These are phyloP conservation scores for Parnassius orleans DNA, from an alignment of 2,888 invertebrate genomes.

Conservation along the genomic window DNA sequence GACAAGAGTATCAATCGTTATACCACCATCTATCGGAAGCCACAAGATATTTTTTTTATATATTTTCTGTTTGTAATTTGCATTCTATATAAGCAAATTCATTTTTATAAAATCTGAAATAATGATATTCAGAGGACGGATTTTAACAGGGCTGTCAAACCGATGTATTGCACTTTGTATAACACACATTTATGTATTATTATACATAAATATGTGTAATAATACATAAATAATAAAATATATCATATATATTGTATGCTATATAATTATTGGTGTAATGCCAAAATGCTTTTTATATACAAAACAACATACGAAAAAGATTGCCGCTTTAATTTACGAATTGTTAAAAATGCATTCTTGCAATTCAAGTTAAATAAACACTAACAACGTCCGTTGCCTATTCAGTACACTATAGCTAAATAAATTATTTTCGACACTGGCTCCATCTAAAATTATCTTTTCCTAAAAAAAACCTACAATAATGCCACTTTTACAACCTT, in stretches of 20 bases:
- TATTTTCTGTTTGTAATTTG: too few species aligned
- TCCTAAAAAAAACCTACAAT: slow-evolving; percentile 1
- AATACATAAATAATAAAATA: too few species aligned
- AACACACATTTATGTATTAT: not conserved
- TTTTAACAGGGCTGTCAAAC: not conserved
- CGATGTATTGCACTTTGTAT: not conserved
- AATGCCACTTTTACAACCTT: too few species aligned
- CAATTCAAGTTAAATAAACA: slow-evolving; percentile 1
- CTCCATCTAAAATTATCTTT: not conserved
- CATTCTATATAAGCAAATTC: too few species aligned
- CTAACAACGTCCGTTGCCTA: not conserved
- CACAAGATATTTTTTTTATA: too few species aligned
- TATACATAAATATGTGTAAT: not conserved
- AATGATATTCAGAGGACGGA: too few species aligned
- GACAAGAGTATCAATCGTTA: too few species aligned
- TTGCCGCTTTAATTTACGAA: not conserved
- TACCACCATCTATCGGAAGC: too few species aligned
- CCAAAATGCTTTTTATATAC: slow-evolving; percentile 3
- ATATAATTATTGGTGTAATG: not conserved
- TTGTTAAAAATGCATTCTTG: slow-evolving; percentile 4
- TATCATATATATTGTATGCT: not conserved
- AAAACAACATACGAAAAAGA: slow-evolving; percentile 1
- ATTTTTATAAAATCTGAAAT: too few species aligned
- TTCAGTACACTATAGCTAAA: slow-evolving; percentile 3
- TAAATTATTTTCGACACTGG: slow-evolving; percentile 21